These are phyloP conservation scores for Phylloscopus collybita DNA, from an alignment of 2,797 vertebrate species.

Conservation along the genomic window DNA sequence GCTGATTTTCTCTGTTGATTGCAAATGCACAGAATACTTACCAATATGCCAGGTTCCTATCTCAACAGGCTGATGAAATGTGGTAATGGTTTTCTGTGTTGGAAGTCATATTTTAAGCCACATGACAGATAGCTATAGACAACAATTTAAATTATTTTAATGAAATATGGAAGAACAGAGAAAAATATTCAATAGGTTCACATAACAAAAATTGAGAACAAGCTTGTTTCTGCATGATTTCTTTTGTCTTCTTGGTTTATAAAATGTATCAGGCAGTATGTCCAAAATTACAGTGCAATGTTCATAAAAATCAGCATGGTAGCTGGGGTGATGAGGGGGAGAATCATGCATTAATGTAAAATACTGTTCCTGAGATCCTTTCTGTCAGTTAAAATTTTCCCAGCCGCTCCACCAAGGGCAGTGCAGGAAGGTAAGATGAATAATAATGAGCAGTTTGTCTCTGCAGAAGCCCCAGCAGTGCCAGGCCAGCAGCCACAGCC, in stretches of 20 bases:
- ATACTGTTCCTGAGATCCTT: neutral
- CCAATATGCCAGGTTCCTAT: neutral
- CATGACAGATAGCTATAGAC: neutral
- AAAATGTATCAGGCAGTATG: neutral
- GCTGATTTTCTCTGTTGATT: slow-evolving; percentile 6
- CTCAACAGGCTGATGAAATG: neutral
- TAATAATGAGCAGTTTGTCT: neutral
- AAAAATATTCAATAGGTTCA: neutral
- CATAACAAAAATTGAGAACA: accelerated
- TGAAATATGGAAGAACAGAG: neutral
- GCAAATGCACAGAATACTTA: neutral
- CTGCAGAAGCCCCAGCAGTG: neutral
- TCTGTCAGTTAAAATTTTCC: neutral
- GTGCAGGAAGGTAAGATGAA: slow-evolving; percentile 26
- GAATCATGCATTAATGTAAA: neutral
- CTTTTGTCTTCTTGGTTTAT: neutral
- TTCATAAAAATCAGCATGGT: neutral
- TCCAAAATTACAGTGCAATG: neutral
- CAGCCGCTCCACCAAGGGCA: neutral
- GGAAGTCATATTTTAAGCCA: neutral
- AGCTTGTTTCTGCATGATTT: neutral
- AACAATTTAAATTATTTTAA: neutral
- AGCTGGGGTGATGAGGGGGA: neutral
- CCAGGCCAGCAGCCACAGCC: neutral
- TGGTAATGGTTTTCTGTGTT: neutral